These are phyloP conservation scores for Pleuronectes platessa DNA, from an alignment of 2,113 vertebrate species.

Conservation along the genomic window DNA sequence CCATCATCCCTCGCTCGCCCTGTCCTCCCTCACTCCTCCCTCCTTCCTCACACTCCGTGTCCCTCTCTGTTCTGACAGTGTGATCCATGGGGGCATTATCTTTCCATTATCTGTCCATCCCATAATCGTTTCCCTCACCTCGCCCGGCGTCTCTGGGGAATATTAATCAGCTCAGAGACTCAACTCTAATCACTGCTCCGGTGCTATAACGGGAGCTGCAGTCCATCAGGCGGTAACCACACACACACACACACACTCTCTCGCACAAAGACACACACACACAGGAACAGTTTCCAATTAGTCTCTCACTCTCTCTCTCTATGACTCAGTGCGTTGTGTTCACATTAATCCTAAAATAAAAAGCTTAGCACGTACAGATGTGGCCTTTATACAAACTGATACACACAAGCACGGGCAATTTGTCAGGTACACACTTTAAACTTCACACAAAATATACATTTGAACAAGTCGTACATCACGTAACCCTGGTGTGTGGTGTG, in stretches of 20 bases:
- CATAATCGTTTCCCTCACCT: conserved; percentile 76
- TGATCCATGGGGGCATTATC: conserved; percentile 79
- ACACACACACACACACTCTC: conserved; percentile 27
- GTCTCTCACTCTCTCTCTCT: conserved; percentile 22
- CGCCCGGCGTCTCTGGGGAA: conserved; percentile 61
- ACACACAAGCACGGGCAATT: conserved; percentile 10
- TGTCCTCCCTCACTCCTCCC: background rate
- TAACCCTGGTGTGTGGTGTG: background rate
- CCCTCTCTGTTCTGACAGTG: conserved; percentile 67
- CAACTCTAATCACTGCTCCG: conserved; percentile 77
- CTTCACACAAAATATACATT: conserved; percentile 13
- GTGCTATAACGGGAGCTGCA: conserved; percentile 76
- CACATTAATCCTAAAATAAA: conserved; percentile 23
- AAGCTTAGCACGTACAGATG: conserved; percentile 23
- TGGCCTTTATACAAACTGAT: conserved; percentile 18
- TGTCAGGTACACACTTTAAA: conserved; percentile 7
- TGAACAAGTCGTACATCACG: background rate
- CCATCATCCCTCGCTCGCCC: conserved; percentile 33
- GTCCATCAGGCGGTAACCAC: conserved; percentile 67
- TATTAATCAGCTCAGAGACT: conserved; percentile 79
- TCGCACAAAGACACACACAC: conserved; percentile 14
- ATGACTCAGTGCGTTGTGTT: conserved; percentile 8
- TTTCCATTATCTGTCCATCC: conserved; percentile 78
- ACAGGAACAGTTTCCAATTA: conserved; percentile 42
- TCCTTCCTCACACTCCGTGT: conserved; percentile 4